Conservation (phyloP, 2,888 invertebrate genomes). For the Cryptocephalus primarius region DNA sequence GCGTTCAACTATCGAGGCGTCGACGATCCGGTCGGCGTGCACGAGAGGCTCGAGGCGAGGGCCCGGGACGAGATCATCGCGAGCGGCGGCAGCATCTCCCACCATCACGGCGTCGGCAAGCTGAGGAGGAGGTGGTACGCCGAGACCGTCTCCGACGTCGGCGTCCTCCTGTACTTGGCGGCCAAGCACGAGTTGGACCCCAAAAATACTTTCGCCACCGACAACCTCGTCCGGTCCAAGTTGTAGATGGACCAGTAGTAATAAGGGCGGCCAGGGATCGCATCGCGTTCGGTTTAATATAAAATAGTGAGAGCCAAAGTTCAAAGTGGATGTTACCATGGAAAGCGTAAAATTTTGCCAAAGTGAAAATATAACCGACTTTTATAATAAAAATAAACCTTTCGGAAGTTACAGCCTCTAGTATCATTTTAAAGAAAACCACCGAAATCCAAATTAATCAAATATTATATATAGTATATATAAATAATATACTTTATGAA, state of each 20-base stretch:
- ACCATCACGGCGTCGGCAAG: slow-evolving; percentile 96
- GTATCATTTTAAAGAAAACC: too few relatives aligned
- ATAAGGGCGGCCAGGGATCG: too few relatives aligned
- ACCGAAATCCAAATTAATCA: too few relatives aligned
- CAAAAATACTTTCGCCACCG: slow-evolving; percentile 83
- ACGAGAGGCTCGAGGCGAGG: slow-evolving; percentile 76
- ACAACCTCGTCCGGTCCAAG: slow-evolving; percentile 54
- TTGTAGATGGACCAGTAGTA: slow-evolving; percentile 17
- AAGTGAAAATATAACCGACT: too few relatives aligned
- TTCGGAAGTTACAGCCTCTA: too few relatives aligned
- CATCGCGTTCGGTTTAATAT: too few relatives aligned
- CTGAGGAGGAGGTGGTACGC: slow-evolving; percentile 79
- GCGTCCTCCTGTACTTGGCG: slow-evolving; percentile 64
- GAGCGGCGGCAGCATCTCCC: slow-evolving; percentile 85
- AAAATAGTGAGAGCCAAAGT: too few relatives aligned
- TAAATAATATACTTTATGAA: too few relatives aligned
- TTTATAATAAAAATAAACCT: too few relatives aligned
- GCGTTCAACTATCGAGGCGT: slow-evolving; percentile 29
- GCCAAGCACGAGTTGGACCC: slow-evolving; percentile 87
- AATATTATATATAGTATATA: too few relatives aligned
- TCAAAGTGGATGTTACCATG: too few relatives aligned
- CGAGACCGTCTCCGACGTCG: slow-evolving; percentile 72
- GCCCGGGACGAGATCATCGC: slow-evolving; percentile 89
- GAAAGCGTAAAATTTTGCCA: too few relatives aligned
- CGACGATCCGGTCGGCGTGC: slow-evolving; percentile 81